Base-by-base conservation (phyloP, 2,113 vertebrate genomes). In the Lophura nycthemera region DNA sequence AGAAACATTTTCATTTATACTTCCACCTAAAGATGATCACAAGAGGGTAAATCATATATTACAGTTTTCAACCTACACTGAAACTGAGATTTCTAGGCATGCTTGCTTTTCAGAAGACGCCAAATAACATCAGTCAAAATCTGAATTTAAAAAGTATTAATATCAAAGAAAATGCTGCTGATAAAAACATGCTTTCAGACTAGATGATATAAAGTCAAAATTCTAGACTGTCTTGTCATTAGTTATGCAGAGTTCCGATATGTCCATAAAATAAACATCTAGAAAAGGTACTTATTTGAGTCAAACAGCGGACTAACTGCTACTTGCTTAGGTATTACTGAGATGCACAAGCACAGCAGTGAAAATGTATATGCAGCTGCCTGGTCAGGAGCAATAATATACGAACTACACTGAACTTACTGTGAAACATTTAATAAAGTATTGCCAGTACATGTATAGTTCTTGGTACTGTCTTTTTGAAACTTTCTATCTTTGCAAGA, bases 11-110 rank as follows among this genome's bases (percentile, higher is more conserved):
- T 57, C 34, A 80, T 29, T 93, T 89, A 89, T 6, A 8, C 32
- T 89, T 94, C 74, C 25, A 56, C 16, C 38, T 83, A 11, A 4
- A 0, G 2, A 50, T 47, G 5, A n/a, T 67, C 45, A 36, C 8
- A 59, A 29, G 1, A 36, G 43, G 70, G 57, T 29, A 65, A 78
- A 59, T 84, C 92, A 79, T 66, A 77, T 42, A 81, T 40, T 27
- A 81, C 42, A 92, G 38, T 88, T 95, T 83, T 80, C 70, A 90
- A 47, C 40, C 57, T 89, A 76, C 27, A 87, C 22, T 25, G 90
- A 65, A 94, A 81, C 24, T 87, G 29, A 81, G 27, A 60, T 63
- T 77, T 56, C 65, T 70, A 75, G 6, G 3, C 19, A 42, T 70
- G 66, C 17, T 83, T 96, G 56, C 10, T 47, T 90, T 72, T 63